A percentile compares a stretch with the other conserved stretches of the same genome.
Evolutionary conservation across 1,140 invertebrate species (phyloP).

Genomic region (Eciton burchellii): DNA sequence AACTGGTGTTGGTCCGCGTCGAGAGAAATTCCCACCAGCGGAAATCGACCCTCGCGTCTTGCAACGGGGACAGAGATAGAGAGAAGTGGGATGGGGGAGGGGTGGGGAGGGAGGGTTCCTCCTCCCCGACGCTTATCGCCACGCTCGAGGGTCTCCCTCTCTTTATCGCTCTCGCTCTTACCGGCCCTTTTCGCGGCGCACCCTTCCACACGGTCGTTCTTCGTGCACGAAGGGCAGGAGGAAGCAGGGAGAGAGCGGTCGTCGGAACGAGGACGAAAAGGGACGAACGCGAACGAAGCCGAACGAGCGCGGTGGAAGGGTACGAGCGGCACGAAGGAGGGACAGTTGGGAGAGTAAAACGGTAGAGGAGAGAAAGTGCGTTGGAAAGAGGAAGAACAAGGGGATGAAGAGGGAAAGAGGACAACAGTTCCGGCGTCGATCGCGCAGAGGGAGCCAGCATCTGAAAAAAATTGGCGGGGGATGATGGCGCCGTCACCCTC

Average conservation of each 20-base stretch:
- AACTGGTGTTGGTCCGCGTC: slow-evolving; percentile 42
- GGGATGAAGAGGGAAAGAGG: slow-evolving; percentile 62
- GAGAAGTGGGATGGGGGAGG: too few species aligned
- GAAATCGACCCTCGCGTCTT: slow-evolving; percentile 74
- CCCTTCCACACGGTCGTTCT: slow-evolving; percentile 44
- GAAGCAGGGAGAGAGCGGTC: slow-evolving; percentile 47
- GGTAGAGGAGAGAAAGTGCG: slow-evolving; percentile 53
- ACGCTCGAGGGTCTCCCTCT: slow-evolving; percentile 67
- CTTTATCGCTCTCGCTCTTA: slow-evolving; percentile 62
- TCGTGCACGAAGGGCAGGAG: slow-evolving; percentile 62
- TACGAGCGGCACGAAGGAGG: slow-evolving; percentile 11
- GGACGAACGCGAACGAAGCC: slow-evolving; percentile 42
- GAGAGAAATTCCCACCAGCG: slow-evolving; percentile 74
- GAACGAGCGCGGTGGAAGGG: slow-evolving; percentile 21
- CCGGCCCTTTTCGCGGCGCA: slow-evolving; percentile 39
- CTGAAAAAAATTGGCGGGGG: slow-evolving; percentile 77
- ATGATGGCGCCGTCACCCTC: slow-evolving; percentile 76
- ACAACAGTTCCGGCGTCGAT: slow-evolving; percentile 50
- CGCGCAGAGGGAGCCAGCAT: slow-evolving; percentile 71
- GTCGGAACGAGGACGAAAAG: slow-evolving; percentile 60
- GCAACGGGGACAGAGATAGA: slow-evolving; percentile 63
- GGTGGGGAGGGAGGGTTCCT: slow-evolving; percentile 54
- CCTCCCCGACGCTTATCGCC: slow-evolving; percentile 71
- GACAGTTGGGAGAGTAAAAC: slow-evolving; percentile 34
- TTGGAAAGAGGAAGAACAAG: slow-evolving; percentile 40